Conservation (phyloP, 2,797 vertebrate species). For the Mallotus villosus region DNA sequence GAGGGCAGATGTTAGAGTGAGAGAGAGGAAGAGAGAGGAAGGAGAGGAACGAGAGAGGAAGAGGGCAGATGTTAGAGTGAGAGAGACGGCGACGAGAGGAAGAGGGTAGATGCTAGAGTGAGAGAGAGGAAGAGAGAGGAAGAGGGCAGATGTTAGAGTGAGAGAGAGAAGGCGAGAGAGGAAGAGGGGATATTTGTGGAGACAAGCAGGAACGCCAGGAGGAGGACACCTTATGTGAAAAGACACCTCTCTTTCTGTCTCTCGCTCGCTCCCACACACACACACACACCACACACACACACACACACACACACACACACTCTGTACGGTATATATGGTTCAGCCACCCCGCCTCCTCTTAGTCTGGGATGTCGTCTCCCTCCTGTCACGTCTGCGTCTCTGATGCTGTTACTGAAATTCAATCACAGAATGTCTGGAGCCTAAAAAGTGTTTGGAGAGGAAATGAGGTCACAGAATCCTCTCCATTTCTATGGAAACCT, state of each 20-base stretch:
- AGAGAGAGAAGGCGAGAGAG: not conserved
- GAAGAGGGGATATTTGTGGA: conserved; percentile 27
- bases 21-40: too few species aligned
- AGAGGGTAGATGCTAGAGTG: too few species aligned
- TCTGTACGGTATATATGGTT: not conserved
- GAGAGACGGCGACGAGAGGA: too few species aligned
- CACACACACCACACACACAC: not conserved
- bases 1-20: too few species aligned
- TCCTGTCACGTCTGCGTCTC: not conserved
- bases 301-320: conserved; percentile 19
- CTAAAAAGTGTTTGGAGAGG: not conserved
- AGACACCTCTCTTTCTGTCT: conserved; percentile 14
- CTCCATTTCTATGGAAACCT: conserved; percentile 5
- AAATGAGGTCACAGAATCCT: conserved; percentile 2
- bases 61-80: too few species aligned
- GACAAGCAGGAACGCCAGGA: conserved; percentile 26
- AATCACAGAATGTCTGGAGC: not conserved
- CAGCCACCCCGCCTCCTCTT: not conserved
- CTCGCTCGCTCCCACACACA: not conserved
- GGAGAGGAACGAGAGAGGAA: too few species aligned
- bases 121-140: too few species aligned
- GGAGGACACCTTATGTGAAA: conserved; percentile 26
- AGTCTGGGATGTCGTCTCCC: not conserved
- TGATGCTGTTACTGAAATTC: not conserved
- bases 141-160: too few species aligned